Evolutionary conservation across 2,888 invertebrate species (phyloP).

Genomic region (Nomada ruficornis): DNA sequence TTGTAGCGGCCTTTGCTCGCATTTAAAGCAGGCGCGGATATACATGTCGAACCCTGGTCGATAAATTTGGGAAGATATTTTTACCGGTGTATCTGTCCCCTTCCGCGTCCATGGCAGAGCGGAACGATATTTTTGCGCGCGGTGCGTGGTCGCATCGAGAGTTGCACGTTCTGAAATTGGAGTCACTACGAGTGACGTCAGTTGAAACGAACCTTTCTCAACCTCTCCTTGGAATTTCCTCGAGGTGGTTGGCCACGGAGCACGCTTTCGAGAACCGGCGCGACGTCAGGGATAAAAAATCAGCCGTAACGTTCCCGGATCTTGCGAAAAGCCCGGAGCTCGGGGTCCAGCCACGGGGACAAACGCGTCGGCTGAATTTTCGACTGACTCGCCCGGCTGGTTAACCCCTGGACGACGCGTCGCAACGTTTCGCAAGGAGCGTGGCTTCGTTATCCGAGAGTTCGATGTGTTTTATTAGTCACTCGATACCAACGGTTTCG

Average conservation of each 20-base stretch:
- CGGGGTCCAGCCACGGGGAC: neutral
- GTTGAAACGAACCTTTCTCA: constrained; percentile 45
- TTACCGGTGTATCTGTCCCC: no score
- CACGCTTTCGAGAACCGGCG: constrained; percentile 13
- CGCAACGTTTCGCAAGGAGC: neutral
- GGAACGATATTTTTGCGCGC: no score
- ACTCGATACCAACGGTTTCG: neutral
- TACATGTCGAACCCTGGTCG: no score
- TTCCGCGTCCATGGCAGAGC: no score
- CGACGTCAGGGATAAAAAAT: constrained; percentile 58
- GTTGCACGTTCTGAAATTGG: neutral
- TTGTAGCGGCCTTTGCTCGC: no score
- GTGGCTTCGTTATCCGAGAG: neutral
- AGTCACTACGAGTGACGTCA: constrained; percentile 40
- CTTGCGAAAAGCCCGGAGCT: constrained; percentile 38
- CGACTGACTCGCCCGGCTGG: constrained; percentile 11
- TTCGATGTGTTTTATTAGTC: constrained; percentile 9
- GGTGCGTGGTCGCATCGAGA: no score
- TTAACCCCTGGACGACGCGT: neutral
- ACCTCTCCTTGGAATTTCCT: constrained; percentile 47
- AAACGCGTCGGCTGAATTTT: constrained; percentile 20
- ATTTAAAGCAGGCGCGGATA: no score
- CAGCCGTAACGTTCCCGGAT: constrained; percentile 47
- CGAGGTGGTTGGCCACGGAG: neutral
- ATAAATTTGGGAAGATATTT: no score